Evolutionary conservation across 2,888 invertebrate genomes (phyloP), one percentile per base, ranked within the genome.

Genomic region (Monochamus alternatus): DNA sequence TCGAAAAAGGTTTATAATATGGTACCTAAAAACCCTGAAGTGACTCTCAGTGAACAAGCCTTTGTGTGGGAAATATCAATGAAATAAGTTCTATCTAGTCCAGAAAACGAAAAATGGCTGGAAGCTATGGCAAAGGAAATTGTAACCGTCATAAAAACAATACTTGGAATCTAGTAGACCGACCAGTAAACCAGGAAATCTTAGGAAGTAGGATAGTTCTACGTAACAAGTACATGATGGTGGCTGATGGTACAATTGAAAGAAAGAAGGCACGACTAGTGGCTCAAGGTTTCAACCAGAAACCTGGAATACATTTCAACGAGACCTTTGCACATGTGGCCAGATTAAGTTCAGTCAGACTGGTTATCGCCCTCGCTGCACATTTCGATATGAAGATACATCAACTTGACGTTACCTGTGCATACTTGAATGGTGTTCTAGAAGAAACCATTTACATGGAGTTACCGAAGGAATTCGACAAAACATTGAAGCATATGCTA

Each of bases 151-250:
- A 12, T 81, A 73, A 79, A 55, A 83, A 83, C 52, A 74, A 82
- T 7, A 81, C 81, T 0, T 85, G 82, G 81, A 52, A 58, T 43
- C 47, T 84, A 3, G 77, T 83, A 3, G 78, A 81, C 12, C 73
- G 79, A 14, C 80, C 81, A 8, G 67, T 66, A 68, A 63, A 79
- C 43, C 14, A 60, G 32, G 71, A 78, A 32, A 66, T 81, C 3
- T 76, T 84, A n/a, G 80, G 76, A 44, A 79, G 77, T 44, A 31
- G 75, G 66, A 69, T 76, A 31, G 74, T 76, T 0, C 52, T 74
- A 31, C 64, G 75, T 30, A 75, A 62, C n/a, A 75, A 76, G 38
- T 58, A 55, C 14, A 44, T 64, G n/a, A n/a, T n/a, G n/a, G n/a
- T n/a, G 7, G 64, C 77, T 7, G 66, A 76, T 38, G 70, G 66